Evolutionary conservation across 2,888 invertebrate genomes (phyloP), one percentile per base, ranked within the genome.

Genomic region (Hirtodrosophila confusa): DNA sequence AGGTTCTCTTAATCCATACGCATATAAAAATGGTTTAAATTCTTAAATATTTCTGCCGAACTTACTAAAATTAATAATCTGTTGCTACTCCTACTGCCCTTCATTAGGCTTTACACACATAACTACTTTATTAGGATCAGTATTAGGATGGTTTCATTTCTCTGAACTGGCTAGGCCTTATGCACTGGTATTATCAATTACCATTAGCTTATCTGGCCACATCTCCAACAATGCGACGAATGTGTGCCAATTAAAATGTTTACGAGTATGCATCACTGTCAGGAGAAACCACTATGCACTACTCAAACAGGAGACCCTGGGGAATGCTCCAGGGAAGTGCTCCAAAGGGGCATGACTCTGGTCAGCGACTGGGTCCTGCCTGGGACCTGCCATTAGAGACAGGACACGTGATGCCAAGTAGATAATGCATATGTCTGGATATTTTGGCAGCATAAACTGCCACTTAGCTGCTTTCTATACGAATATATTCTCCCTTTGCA

Each of bases 161-260:
- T 6, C 27, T 41, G 17, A 1, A 17, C 17, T 17, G 17, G 17
- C 17, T 17, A 1, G 17, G 17, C 17, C 17, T 17, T 17, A 39
- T 61, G 51, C n/a, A 53, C 31, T 53, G 49, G 51, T 35, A 36
- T 64, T 82, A 85, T 85, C 86, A 80, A 85, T 85, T 79, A 86
- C 73, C 66, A 56, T 66, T 64, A 74, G 50, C 68, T 63, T 86
- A 83, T 80, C 80, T 63, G 37, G 41, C 31, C 54, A 51, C 63
- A 79, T 85, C 76, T 69, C 51, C 9, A 7, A 41, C 11, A 43
- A 48, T 53, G 70, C 61, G 64, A 58, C 47, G 44, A 65, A 51
- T 75, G 64, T 62, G 67, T 69, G 68, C 72, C 86, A 86, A 86
- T 86, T 80, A 86, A 79, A 72, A 61, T 68, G 79, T 68, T 69